A percentile compares a stretch with the other conserved stretches of the same genome.
These are phyloP conservation scores for Tautogolabrus adspersus DNA, from an alignment of 2,113 vertebrate genomes.

Conservation along the genomic window DNA sequence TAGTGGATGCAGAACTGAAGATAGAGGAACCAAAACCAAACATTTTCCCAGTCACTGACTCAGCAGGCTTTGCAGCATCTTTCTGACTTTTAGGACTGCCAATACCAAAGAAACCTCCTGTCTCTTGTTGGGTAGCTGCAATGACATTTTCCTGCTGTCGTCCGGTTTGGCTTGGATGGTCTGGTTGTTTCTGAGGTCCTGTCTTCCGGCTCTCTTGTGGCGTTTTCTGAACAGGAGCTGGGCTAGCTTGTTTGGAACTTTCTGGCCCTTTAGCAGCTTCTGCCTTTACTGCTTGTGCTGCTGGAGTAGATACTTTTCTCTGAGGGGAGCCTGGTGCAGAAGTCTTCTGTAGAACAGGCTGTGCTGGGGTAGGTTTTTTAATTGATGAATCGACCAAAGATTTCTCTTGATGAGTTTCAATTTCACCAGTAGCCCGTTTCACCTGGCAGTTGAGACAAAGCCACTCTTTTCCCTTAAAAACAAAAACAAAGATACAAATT, in stretches of 20 bases:
- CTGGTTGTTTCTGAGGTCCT: constrained; percentile 63
- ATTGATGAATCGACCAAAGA: constrained; percentile 15
- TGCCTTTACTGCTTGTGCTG: constrained; percentile 59
- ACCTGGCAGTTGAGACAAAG: constrained; percentile 98
- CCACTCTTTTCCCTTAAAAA: constrained; percentile 92
- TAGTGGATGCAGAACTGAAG: constrained; percentile 83
- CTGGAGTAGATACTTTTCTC: constrained; percentile 54
- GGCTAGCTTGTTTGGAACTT: constrained; percentile 41
- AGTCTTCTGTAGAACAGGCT: constrained; percentile 51
- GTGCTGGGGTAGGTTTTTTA: constrained; percentile 39
- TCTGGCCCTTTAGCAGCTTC: constrained; percentile 53
- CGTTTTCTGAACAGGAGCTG: constrained; percentile 68
- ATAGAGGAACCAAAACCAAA: constrained; percentile 81
- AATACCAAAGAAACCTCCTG: constrained; percentile 80
- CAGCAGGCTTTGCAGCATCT: constrained; percentile 82
- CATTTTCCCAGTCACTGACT: constrained; percentile 82
- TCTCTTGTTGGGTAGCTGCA: constrained; percentile 66
- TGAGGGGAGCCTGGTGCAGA: constrained; percentile 76
- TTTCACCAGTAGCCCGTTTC: constrained; percentile 88
- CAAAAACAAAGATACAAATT: constrained; percentile 20
- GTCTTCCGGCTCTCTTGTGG: constrained; percentile 56
- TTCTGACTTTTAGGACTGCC: constrained; percentile 73
- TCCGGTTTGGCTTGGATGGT: constrained; percentile 59
- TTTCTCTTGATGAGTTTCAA: constrained; percentile 73
- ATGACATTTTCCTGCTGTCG: constrained; percentile 69